These are phyloP conservation scores for Rhagoletis zephyria DNA, from an alignment of 1,140 invertebrate species.

Conservation along the genomic window DNA sequence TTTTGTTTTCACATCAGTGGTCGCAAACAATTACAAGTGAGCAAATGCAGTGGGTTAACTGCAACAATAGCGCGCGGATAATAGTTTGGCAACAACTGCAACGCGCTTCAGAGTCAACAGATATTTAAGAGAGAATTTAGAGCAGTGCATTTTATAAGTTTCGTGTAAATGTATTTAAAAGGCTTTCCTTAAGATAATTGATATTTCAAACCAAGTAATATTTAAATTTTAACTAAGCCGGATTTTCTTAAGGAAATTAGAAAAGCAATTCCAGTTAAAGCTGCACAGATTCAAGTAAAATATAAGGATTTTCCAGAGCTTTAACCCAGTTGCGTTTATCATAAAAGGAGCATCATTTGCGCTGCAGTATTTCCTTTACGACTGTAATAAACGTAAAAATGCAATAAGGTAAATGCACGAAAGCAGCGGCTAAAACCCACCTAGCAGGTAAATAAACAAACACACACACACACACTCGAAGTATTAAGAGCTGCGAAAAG, in stretches of 20 bases:
- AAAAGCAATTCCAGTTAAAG: too few relatives aligned
- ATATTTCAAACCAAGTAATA: too few relatives aligned
- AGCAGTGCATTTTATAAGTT: too few relatives aligned
- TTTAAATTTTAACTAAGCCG: too few relatives aligned
- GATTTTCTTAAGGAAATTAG: too few relatives aligned
- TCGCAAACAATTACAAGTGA: not conserved
- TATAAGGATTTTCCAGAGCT: too few relatives aligned
- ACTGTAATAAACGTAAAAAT: not conserved
- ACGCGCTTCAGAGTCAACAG: too few relatives aligned
- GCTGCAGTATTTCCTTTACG: slow-evolving; percentile 24
- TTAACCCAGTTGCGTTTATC: not conserved
- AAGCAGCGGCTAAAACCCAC: not conserved
- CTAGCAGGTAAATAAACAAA: not conserved
- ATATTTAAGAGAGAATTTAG: too few relatives aligned
- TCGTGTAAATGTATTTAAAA: too few relatives aligned
- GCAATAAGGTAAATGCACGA: not conserved
- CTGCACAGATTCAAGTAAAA: too few relatives aligned
- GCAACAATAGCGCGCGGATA: not conserved
- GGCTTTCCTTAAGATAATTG: too few relatives aligned
- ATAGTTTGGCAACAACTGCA: not conserved
- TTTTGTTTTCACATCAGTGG: slow-evolving; percentile 10
- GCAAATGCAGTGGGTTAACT: not conserved
- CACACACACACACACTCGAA: not conserved
- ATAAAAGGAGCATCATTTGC: not conserved
- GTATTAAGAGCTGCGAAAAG: not conserved